phyloP scores from a whole-genome alignment of 1,140 invertebrate genomes.

The Calliopsis andreniformis region DNA sequence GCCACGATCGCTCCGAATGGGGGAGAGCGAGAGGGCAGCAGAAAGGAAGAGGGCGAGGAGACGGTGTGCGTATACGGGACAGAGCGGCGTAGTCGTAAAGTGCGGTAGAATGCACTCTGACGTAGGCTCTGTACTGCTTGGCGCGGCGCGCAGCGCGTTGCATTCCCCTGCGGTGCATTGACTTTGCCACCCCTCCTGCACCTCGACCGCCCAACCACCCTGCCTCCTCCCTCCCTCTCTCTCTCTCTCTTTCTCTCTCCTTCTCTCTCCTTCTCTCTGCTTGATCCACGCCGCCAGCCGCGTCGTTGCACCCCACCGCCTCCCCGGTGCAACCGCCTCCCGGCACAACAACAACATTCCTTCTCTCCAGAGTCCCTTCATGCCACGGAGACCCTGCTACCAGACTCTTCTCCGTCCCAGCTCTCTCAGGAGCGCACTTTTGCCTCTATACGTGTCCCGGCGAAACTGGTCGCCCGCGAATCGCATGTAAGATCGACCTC shows the following conservation, averaged over 20 bases:
- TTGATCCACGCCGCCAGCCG: conserved; percentile 63
- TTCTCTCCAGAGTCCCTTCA: conserved; percentile 73
- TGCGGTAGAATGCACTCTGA: conserved; percentile 76
- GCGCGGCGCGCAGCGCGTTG: conserved; percentile 72
- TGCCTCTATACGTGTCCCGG: background rate
- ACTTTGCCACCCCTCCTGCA: conserved; percentile 71
- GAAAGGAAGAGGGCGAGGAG: conserved; percentile 5
- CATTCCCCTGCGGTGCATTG: conserved; percentile 79
- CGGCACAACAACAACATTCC: conserved; percentile 80
- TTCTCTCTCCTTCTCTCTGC: conserved; percentile 6
- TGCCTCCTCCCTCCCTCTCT: background rate
- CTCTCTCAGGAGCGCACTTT: conserved; percentile 7
- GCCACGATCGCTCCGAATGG: background rate
- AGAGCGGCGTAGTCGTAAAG: conserved; percentile 60
- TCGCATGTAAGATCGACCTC: conserved; percentile 59
- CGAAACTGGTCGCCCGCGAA: conserved; percentile 64
- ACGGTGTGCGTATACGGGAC: conserved; percentile 30
- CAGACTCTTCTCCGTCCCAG: conserved; percentile 61
- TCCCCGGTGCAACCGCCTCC: conserved; percentile 70
- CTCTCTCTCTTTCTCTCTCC: conserved; percentile 22
- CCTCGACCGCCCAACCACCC: conserved; percentile 36
- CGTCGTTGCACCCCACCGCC: conserved; percentile 48
- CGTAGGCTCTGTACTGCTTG: conserved; percentile 72
- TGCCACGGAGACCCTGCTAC: conserved; percentile 73
- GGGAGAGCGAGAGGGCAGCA: background rate